phyloP scores from a whole-genome alignment of 2,113 vertebrate species.

The Toxotes jaculatrix region DNA sequence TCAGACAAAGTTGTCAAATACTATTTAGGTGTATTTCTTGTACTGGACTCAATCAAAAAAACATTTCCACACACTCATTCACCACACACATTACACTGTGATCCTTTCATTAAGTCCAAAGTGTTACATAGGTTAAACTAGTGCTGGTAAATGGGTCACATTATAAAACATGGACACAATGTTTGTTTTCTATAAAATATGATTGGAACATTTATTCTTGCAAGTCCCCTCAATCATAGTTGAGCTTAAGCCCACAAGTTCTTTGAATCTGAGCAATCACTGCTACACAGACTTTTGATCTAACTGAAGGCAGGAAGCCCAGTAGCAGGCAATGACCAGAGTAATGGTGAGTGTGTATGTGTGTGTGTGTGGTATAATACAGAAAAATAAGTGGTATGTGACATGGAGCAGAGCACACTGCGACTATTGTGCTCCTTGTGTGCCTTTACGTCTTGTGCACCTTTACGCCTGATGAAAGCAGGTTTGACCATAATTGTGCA shows the following conservation, averaged over 20 bases:
- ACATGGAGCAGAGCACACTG: slow-evolving; percentile 60
- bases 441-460: slow-evolving; percentile 26
- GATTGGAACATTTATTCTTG: slow-evolving; percentile 3
- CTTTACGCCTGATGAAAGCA: slow-evolving; percentile 75
- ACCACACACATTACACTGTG: neutral
- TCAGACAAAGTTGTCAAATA: neutral
- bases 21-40: neutral
- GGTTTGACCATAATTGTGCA: slow-evolving; percentile 54
- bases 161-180: neutral
- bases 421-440: slow-evolving; percentile 66
- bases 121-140: neutral
- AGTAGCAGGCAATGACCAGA: slow-evolving; percentile 1
- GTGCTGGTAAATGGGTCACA: neutral
- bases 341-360: neutral
- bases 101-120: neutral
- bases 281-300: slow-evolving; percentile 44
- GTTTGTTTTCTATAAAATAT: neutral
- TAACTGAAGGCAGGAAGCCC: slow-evolving; percentile 4
- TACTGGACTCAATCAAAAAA: neutral
- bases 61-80: neutral
- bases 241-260: slow-evolving; percentile 1
- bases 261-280: slow-evolving; percentile 22
- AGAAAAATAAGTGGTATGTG: slow-evolving; percentile 39
- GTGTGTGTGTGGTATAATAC: slow-evolving; percentile 7
- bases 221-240: neutral